phyloP scores from a whole-genome alignment of 2,888 invertebrate species.

The Aelia acuminata region DNA sequence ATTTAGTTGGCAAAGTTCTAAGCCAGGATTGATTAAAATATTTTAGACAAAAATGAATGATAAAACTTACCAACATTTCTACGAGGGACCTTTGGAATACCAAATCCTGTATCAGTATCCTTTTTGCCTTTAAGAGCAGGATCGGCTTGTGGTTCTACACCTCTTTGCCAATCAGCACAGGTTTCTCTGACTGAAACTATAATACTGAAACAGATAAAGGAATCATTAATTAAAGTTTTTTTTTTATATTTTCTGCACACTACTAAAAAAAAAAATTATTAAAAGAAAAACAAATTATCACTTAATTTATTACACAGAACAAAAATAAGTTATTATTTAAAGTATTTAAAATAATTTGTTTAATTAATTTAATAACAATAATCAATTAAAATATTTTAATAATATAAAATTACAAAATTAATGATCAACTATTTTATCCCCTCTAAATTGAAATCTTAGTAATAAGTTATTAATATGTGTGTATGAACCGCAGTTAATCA shows the following conservation, averaged over 20 bases:
- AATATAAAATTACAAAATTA: too few relatives aligned
- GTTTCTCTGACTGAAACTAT: slow-evolving; percentile 97
- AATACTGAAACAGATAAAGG: slow-evolving; percentile 76
- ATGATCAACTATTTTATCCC: too few relatives aligned
- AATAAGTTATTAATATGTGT: too few relatives aligned
- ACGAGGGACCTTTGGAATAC: slow-evolving; percentile 87
- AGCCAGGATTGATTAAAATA: background rate
- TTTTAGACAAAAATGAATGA: background rate
- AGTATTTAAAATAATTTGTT: too few relatives aligned
- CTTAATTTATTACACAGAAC: background rate
- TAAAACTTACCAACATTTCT: slow-evolving; percentile 86
- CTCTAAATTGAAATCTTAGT: too few relatives aligned
- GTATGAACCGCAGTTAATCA: too few relatives aligned
- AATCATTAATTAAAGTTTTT: background rate
- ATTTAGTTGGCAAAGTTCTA: background rate
- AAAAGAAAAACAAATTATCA: background rate
- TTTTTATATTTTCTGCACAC: background rate
- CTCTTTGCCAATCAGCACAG: slow-evolving; percentile 95
- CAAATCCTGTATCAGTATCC: slow-evolving; percentile 92
- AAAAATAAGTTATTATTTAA: background rate
- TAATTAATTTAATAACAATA: too few relatives aligned
- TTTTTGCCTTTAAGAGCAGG: slow-evolving; percentile 94
- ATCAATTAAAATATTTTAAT: too few relatives aligned
- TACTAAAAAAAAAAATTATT: too few relatives aligned
- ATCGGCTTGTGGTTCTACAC: slow-evolving; percentile 91